These are phyloP conservation scores for Leptinotarsa peninsularis DNA, from an alignment of 2,888 invertebrate genomes.

Conservation along the genomic window DNA sequence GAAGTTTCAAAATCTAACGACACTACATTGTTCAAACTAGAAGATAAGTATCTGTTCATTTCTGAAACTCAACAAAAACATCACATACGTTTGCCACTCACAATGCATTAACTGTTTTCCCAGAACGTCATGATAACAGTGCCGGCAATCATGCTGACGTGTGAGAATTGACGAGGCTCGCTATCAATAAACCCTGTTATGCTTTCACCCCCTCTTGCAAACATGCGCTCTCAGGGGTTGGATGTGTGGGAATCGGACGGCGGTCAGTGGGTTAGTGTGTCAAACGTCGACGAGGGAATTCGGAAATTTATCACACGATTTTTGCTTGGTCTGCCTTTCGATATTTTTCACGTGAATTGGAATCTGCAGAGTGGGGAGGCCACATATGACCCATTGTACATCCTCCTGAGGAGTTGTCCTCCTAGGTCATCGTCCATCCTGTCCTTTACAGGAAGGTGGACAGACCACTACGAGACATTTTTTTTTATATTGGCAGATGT, in stretches of 20 bases:
- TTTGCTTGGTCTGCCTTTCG: too few relatives aligned
- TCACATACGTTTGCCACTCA: background rate
- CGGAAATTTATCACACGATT: background rate
- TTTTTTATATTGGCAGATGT: too few relatives aligned
- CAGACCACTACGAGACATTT: too few relatives aligned
- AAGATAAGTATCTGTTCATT: conserved; percentile 60
- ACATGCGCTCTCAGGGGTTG: conserved; percentile 32
- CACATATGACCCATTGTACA: too few relatives aligned
- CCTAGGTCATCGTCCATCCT: too few relatives aligned
- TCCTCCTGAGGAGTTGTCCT: too few relatives aligned
- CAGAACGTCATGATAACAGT: background rate
- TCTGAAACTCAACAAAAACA: conserved; percentile 10
- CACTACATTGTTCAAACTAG: conserved; percentile 64
- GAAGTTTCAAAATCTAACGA: conserved; percentile 70
- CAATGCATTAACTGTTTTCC: background rate
- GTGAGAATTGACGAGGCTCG: background rate
- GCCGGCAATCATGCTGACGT: background rate
- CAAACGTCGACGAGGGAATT: background rate
- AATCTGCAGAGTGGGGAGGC: too few relatives aligned
- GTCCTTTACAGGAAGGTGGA: too few relatives aligned
- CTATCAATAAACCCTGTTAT: conserved; percentile 10
- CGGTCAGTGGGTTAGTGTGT: conserved; percentile 29
- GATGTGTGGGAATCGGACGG: conserved; percentile 13
- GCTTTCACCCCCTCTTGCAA: conserved; percentile 3
- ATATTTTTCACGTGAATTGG: too few relatives aligned